Evolutionary conservation across 2,888 invertebrate genomes (phyloP), one percentile per base, ranked within the genome.

Genomic region (Trimorus sp.): DNA sequence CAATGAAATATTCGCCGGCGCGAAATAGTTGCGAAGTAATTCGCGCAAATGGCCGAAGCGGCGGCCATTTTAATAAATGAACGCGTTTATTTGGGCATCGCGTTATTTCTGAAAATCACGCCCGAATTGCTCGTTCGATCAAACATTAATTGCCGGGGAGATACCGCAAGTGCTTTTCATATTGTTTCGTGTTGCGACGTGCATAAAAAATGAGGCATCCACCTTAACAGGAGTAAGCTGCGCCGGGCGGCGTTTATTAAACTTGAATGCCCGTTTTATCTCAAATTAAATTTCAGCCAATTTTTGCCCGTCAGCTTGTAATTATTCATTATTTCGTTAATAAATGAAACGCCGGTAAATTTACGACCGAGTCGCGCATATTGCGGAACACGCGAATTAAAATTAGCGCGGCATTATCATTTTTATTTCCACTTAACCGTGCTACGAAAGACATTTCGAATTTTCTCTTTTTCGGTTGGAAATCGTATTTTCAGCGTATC

Each of bases 171-270:
- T 58, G 40, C 58, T 58, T 58, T 40, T 58, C 7, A 37, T 40
- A 58, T 58, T 58, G 58, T 58, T 40, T 58, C 15, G 7, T 11
- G 14, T 15, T 58, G n/a, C n/a, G 15, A 58, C 40, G 37, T 58
- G 58, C 58, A 38, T 58, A n/a, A 58, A 58, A 14, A 58, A 58
- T 58, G 15, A 58, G n/a, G 14, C 58, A 40, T 58, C 58, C 14
- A 26, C 40, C 7, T 58, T 40, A 40, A 8, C 56, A 37, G 38
- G 38, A 56, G 37, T 56, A 37, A 56, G n/a, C 15, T 11, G 36
- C 38, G 38, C 6, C 12, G 56, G 37, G 4, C 14, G n/a, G 56
- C 37, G 56, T 56, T 56, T 56, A 37, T 56, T 9, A 56, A 56
- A 56, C 5, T 37, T 56, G n/a, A 36, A 37, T 36, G 8, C 26